phyloP scores from a whole-genome alignment of 2,113 vertebrate genomes.

The Pelmatolapia mariae region DNA sequence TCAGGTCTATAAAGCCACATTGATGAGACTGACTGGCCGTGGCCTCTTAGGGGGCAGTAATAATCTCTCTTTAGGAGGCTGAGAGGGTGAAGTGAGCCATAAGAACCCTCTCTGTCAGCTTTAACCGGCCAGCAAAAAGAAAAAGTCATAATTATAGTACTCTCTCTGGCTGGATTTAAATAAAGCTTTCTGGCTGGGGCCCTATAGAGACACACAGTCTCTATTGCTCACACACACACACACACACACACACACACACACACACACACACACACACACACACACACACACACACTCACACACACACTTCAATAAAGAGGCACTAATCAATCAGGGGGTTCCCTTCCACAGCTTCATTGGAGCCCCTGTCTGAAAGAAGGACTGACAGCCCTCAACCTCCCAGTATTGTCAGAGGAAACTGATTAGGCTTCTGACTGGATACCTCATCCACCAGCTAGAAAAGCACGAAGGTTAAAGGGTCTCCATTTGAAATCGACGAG shows the following conservation, averaged over 20 bases:
- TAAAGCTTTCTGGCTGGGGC: conserved; percentile 60
- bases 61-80: conserved; percentile 69
- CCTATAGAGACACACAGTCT: conserved; percentile 50
- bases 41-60: conserved; percentile 51
- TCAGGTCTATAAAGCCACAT: conserved; percentile 36
- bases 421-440: conserved; percentile 72
- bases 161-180: conserved; percentile 63
- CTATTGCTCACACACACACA: background rate
- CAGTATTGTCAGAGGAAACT: conserved; percentile 69
- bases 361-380: conserved; percentile 65
- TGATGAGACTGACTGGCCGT: conserved; percentile 58
- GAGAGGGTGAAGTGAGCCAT: conserved; percentile 67
- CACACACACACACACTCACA: no score
- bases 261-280: conserved; percentile 22
- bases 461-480: conserved; percentile 69
- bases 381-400: conserved; percentile 74
- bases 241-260: conserved; percentile 14
- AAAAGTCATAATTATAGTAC: conserved; percentile 74
- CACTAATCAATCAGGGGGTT: conserved; percentile 74
- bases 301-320: conserved; percentile 68
- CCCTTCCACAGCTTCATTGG: conserved; percentile 64
- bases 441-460: conserved; percentile 68
- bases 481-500: conserved; percentile 67
- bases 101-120: conserved; percentile 72
- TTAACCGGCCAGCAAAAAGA: conserved; percentile 63